phyloP scores from a whole-genome alignment of 2,797 vertebrate genomes.

The Graptemys geographica region DNA sequence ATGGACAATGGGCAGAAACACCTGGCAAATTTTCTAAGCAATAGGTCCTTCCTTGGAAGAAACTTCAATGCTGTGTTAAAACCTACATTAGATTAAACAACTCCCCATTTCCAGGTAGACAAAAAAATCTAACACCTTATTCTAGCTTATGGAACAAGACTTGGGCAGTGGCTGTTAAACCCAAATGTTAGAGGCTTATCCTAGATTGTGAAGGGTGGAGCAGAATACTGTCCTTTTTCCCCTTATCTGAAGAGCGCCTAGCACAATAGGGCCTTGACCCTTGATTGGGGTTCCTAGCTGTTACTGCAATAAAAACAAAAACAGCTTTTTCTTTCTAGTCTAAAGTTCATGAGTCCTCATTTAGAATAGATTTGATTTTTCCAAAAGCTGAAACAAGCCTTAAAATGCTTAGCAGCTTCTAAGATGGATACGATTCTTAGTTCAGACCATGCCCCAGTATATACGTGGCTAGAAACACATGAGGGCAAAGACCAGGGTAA shows the following conservation, averaged over 20 bases:
- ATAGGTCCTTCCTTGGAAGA: too few relatives aligned
- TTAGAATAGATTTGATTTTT: background rate
- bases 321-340: background rate
- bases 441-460: background rate
- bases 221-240: background rate
- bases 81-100: conserved; percentile 27
- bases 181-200: conserved; percentile 26
- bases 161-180: conserved; percentile 45
- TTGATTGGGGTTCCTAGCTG: background rate
- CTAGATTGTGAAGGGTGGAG: background rate
- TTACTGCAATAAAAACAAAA: rapidly evolving
- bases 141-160: background rate
- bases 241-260: background rate
- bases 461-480: background rate
- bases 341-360: background rate
- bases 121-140: background rate
- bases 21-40: background rate
- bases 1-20: background rate
- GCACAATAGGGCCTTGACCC: background rate
- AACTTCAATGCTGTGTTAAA: too few relatives aligned
- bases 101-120: background rate
- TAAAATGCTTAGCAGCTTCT: background rate
- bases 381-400: background rate
- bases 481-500: background rate
- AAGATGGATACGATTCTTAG: background rate